Conservation (phyloP, 2,888 invertebrate species). For the Drosophila trichaetosa region DNA sequence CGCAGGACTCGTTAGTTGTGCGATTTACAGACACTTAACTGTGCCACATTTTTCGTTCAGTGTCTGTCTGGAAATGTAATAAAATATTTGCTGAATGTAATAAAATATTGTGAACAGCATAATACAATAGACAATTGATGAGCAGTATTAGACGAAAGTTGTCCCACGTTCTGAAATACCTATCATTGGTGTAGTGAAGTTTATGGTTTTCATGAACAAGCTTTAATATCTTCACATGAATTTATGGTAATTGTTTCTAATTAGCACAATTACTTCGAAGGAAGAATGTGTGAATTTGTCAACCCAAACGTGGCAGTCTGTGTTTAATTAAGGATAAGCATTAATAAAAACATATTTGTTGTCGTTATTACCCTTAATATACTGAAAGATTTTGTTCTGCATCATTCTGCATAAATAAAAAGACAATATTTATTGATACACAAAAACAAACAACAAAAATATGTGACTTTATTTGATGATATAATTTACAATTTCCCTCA, state of each 20-base stretch:
- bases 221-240: background rate
- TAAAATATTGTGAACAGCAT: background rate
- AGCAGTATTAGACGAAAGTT: background rate
- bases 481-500: background rate
- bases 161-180: background rate
- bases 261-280: background rate
- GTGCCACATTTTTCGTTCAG: conserved; percentile 7
- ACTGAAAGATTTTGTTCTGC: background rate
- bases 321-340: too few relatives aligned
- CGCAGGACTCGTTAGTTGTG: conserved; percentile 24
- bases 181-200: background rate
- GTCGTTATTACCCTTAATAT: background rate
- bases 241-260: background rate
- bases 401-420: background rate
- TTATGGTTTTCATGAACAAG: background rate
- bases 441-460: background rate
- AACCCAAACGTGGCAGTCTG: too few relatives aligned
- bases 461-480: background rate
- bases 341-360: background rate
- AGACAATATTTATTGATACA: background rate
- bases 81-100: background rate
- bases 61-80: conserved; percentile 12
- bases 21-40: conserved; percentile 56
- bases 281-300: background rate
- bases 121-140: background rate